phyloP scores from a whole-genome alignment of 2,797 vertebrate genomes.

The Lycodopsis pacificus region DNA sequence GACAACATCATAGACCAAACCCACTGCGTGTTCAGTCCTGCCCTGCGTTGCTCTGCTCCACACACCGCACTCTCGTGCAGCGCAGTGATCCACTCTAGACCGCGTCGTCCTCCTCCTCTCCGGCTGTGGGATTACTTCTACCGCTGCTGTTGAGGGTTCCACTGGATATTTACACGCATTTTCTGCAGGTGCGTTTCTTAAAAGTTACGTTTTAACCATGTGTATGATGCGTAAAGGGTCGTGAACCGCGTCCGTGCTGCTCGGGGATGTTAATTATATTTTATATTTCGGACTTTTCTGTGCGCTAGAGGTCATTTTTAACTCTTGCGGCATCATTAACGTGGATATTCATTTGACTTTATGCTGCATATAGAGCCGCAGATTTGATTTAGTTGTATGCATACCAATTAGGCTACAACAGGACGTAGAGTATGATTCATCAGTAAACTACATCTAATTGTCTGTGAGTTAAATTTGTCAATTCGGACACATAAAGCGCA shows the following conservation, averaged over 20 bases:
- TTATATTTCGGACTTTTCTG: not conserved
- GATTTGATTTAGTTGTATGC: not conserved
- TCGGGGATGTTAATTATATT: not conserved
- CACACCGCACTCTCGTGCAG: conserved; percentile 54
- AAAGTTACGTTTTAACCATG: not conserved
- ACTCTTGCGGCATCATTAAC: too few relatives aligned
- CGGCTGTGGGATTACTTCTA: conserved; percentile 13
- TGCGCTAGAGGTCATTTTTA: too few relatives aligned
- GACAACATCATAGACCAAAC: conserved; percentile 51
- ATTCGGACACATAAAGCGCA: not conserved
- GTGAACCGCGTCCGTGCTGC: not conserved
- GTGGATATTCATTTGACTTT: not conserved
- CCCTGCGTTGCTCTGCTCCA: conserved; percentile 45
- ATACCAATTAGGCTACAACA: not conserved
- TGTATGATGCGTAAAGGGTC: not conserved
- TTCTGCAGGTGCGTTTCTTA: conserved; percentile 51
- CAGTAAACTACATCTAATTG: too few relatives aligned
- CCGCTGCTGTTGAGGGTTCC: fast-evolving
- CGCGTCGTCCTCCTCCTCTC: conserved; percentile 13
- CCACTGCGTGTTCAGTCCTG: conserved; percentile 74
- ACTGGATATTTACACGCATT: conserved; percentile 31
- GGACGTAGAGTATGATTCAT: not conserved
- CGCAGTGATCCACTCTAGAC: conserved; percentile 29
- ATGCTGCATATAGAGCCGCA: fast-evolving
- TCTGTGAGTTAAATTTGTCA: not conserved